Evolutionary conservation across 2,797 vertebrate species (phyloP), one percentile per base, ranked within the genome.

Genomic region (Enteromius trimaculatus): DNA sequence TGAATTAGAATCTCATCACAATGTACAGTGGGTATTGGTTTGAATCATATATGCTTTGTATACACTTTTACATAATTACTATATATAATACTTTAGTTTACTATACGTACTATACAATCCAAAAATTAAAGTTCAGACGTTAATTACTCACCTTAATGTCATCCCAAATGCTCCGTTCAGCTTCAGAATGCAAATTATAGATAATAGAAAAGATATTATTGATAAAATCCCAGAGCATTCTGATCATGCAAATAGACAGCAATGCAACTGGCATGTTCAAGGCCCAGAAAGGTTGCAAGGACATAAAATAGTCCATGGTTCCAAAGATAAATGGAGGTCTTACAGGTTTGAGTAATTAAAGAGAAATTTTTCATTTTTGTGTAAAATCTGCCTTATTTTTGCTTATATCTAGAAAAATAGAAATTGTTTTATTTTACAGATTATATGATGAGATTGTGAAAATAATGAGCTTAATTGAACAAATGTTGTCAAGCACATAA

Each of bases 401-500:
- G 34, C 9, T 16, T 2, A n/a, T 55, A n/a, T 39, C n/a, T n/a
- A n/a, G n/a, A 34, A 26, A 79, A 37, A 13, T 14, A 26, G 34
- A 10, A 55, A 64, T n/a, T 5, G 6, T 0, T 6, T 39, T 19
- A 44, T 60, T 49, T 47, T 44, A 77, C 60, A 78, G 39, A 44
- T 49, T 42, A 42, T 19, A 14, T 16, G 23, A 51, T 51, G 26
- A 53, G 70, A 72, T 31, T 9, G 10, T 47, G 31, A 47, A 49
- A 66, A 23, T 66, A 34, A 34, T 51, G 8, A 11, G 11, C 44
- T 42, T 53, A 29, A 55, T 14, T 69, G 8, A 55, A 42, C 34
- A 69, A 79, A 69, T 55, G n/a, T 55, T 19, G 8, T 37, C n/a
- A 68, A 53, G 19, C 29, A 23, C 29, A 68, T 79, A 64, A 77